phyloP scores from a whole-genome alignment of 2,888 invertebrate genomes.

The Chloroclysta siterata region DNA sequence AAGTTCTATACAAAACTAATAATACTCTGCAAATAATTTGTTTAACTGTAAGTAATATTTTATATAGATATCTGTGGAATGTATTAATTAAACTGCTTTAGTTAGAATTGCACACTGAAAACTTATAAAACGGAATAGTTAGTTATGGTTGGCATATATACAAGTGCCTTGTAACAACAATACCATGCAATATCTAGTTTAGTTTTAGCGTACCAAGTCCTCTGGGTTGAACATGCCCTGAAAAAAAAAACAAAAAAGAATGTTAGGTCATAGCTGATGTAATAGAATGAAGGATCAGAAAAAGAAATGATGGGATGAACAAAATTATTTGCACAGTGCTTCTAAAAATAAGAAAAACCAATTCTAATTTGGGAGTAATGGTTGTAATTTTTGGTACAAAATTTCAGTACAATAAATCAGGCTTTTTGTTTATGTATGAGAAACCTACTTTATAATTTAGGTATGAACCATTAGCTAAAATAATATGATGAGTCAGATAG shows the following conservation, averaged over 20 bases:
- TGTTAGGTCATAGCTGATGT: no score
- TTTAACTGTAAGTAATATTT: slow-evolving; percentile 28
- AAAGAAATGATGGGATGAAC: no score
- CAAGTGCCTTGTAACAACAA: slow-evolving; percentile 64
- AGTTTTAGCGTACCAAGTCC: slow-evolving; percentile 87
- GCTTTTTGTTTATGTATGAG: no score
- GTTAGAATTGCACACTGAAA: slow-evolving; percentile 68
- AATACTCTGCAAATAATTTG: slow-evolving; percentile 57
- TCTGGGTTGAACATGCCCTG: slow-evolving; percentile 96
- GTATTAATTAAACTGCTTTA: slow-evolving; percentile 49
- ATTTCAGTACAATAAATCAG: no score
- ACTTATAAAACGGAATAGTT: slow-evolving; percentile 49
- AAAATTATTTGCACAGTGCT: no score
- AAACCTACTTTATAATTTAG: no score
- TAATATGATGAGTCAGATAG: no score
- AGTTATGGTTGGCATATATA: slow-evolving; percentile 66
- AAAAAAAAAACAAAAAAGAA: slow-evolving; percentile 69
- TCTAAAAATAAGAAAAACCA: no score
- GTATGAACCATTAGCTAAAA: no score
- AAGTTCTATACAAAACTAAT: slow-evolving; percentile 68
- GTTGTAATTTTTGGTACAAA: no score
- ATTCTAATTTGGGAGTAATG: no score
- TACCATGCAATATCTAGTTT: slow-evolving; percentile 69
- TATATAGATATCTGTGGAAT: slow-evolving; percentile 52
- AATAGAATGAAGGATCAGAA: no score